phyloP scores from a whole-genome alignment of 2,888 invertebrate genomes.

The Zootermopsis nevadensis region DNA sequence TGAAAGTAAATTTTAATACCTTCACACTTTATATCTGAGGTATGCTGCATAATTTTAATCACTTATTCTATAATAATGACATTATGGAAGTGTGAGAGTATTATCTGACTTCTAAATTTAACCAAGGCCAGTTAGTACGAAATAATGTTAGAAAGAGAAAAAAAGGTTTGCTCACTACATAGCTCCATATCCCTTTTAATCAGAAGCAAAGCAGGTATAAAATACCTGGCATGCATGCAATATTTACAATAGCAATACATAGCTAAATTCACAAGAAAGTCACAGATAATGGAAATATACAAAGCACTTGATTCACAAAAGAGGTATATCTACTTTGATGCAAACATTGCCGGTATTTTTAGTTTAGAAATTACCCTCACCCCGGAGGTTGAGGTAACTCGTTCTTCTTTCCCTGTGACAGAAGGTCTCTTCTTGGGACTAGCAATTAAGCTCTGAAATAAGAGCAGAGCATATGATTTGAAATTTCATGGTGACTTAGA shows the following conservation, averaged over 20 bases:
- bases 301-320: neutral
- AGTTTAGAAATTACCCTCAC: constrained; percentile 39
- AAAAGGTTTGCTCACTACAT: constrained; percentile 24
- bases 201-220: constrained; percentile 15
- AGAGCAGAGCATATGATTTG: constrained; percentile 28
- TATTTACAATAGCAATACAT: constrained; percentile 11
- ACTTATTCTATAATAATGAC: neutral
- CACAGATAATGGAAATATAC: neutral
- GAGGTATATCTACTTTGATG: constrained; percentile 2
- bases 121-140: neutral
- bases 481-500: too few relatives aligned
- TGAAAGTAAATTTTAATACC: too few relatives aligned
- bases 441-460: constrained; percentile 39
- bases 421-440: constrained; percentile 32
- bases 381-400: constrained; percentile 31
- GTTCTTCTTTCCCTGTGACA: constrained; percentile 35
- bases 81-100: neutral
- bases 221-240: constrained; percentile 4
- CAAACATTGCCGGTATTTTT: constrained; percentile 26
- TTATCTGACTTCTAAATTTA: neutral
- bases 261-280: neutral
- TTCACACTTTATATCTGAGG: too few relatives aligned
- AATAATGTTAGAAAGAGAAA: constrained; percentile 12
- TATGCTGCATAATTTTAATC: neutral
- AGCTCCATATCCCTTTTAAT: constrained; percentile 26